phyloP scores from a whole-genome alignment of 2,888 invertebrate genomes.

The Allophyes oxyacanthae region DNA sequence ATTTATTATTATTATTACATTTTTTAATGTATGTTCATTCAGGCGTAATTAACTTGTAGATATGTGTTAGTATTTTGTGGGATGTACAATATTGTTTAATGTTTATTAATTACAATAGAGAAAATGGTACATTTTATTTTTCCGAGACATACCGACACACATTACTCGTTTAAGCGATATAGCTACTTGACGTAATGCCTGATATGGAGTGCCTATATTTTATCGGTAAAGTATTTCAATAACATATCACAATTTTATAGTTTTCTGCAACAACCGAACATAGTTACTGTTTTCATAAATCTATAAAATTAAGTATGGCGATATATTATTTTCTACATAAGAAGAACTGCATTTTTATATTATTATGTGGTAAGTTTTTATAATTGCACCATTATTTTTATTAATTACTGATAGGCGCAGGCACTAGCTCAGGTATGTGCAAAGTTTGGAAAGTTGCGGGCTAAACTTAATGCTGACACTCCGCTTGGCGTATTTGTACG shows the following conservation, averaged over 20 bases:
- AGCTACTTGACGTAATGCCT: conserved; percentile 24
- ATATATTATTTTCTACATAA: conserved; percentile 13
- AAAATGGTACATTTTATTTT: too few species aligned
- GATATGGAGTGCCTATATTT: conserved; percentile 40
- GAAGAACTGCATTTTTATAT: conserved; percentile 25
- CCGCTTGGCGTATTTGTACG: too few species aligned
- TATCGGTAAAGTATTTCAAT: conserved; percentile 38
- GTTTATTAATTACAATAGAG: too few species aligned
- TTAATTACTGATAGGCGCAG: neutral
- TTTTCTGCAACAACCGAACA: conserved; percentile 22
- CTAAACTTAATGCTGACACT: too few species aligned
- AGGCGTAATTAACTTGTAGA: too few species aligned
- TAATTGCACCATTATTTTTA: neutral
- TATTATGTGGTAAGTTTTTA: conserved; percentile 50
- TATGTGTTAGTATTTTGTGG: too few species aligned
- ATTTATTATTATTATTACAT: too few species aligned
- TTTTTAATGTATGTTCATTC: too few species aligned
- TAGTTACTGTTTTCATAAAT: conserved; percentile 9
- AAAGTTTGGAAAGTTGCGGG: too few species aligned
- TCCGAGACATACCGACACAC: too few species aligned
- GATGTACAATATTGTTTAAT: too few species aligned
- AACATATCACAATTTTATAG: conserved; percentile 36
- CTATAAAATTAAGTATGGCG: conserved; percentile 28
- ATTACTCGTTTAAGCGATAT: neutral
- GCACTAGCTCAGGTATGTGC: too few species aligned